These are phyloP conservation scores for Miniopterus natalensis DNA, from an alignment of 2,113 vertebrate genomes.

Conservation along the genomic window DNA sequence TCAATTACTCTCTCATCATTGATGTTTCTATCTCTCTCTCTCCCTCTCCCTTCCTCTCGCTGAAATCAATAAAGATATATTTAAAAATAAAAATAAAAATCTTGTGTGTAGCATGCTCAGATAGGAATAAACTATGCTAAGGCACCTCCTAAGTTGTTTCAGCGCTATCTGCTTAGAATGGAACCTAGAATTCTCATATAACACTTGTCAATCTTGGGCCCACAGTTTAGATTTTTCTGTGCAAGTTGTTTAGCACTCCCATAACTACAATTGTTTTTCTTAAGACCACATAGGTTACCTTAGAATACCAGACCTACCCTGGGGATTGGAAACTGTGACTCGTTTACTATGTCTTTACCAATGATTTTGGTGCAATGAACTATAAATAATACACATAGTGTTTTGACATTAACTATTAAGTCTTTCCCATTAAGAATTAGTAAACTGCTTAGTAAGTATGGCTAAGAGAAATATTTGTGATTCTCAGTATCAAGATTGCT, in stretches of 20 bases:
- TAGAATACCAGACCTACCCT: not conserved
- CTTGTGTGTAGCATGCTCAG: not conserved
- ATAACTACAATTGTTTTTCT: not conserved
- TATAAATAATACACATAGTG: not conserved
- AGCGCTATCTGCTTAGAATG: not conserved
- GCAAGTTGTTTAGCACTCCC: not conserved
- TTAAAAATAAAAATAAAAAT: no score
- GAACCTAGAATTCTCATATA: not conserved
- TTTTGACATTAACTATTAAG: slow-evolving; percentile 20
- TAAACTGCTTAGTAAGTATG: slow-evolving; percentile 32
- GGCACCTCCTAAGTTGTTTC: not conserved
- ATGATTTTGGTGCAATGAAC: not conserved
- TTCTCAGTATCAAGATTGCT: not conserved
- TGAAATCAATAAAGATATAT: no score
- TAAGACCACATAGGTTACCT: not conserved
- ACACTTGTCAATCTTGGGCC: not conserved
- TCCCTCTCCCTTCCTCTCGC: no score
- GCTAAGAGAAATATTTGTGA: not conserved
- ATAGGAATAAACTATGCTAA: not conserved
- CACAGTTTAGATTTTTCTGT: not conserved
- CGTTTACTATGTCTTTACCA: not conserved
- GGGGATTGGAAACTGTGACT: not conserved
- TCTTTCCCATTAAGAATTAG: slow-evolving; percentile 40
- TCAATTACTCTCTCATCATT: no score
- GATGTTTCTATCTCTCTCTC: no score